These are phyloP conservation scores for Aurelia aurita DNA, from an alignment of 30 jellyfish, hydroid and myxozoan species.

Conservation along the genomic window DNA sequence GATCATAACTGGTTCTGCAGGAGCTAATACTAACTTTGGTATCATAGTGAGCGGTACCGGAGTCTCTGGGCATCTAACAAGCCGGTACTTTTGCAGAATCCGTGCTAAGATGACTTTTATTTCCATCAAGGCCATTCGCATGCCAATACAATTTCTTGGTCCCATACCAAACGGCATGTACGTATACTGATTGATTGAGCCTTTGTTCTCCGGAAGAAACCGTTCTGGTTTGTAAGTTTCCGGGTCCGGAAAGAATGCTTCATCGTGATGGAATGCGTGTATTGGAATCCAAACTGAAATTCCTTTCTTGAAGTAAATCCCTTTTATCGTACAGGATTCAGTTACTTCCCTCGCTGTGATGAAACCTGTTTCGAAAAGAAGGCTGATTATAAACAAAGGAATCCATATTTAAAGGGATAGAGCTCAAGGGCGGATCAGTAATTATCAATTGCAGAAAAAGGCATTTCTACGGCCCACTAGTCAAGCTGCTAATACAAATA, in stretches of 20 bases:
- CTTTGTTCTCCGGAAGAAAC: background rate
- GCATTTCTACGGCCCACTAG: no score
- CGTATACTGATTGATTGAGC: constrained; percentile 2
- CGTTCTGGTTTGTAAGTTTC: constrained; percentile 29
- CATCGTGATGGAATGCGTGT: constrained; percentile 39
- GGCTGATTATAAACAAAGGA: no score
- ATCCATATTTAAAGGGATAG: no score
- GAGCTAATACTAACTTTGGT: background rate
- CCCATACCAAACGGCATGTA: constrained; percentile 39
- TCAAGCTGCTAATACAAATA: no score
- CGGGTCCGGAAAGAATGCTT: constrained; percentile 22
- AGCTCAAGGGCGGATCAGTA: no score
- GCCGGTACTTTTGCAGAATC: constrained; percentile 17
- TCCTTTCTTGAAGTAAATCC: constrained; percentile 12
- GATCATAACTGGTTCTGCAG: no score
- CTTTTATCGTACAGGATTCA: constrained; percentile 13
- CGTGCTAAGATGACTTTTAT: constrained; percentile 18
- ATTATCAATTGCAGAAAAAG: no score
- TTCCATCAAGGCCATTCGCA: constrained; percentile 44
- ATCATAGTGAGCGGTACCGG: background rate
- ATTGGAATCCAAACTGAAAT: constrained; percentile 8
- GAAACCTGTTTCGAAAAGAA: constrained; percentile 7
- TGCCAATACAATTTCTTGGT: constrained; percentile 61
- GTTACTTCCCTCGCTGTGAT: background rate
- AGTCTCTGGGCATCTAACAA: constrained; percentile 2